Base-by-base conservation (phyloP, 2,113 vertebrate genomes). In the Lepisosteus osseus region DNA sequence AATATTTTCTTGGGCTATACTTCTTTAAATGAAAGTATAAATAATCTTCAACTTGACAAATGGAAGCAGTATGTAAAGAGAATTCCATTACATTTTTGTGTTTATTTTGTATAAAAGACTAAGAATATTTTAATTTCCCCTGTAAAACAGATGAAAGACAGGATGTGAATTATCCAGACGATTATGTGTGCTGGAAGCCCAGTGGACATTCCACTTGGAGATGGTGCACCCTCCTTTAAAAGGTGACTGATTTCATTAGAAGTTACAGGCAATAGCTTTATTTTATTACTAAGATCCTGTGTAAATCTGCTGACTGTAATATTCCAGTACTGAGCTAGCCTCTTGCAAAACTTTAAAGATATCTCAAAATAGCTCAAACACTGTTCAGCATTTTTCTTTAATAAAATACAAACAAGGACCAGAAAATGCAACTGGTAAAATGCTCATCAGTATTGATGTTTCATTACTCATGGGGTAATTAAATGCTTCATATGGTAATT, bases 101-200 rank as follows among this genome's bases (percentile, higher is more conserved):
- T 76, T 76, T 73, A 72, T 77, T 77, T 77, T 77, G 63, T 77
- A 9, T 14, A 74, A 61, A 75, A 56, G 69, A 66, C 72, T 80
- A 74, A 78, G 75, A 80, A 72, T 78, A 70, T 73, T 81, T 81
- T 78, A 77, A 74, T 78, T 80, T 77, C 65, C 64, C 65, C 42
- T 57, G 17, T 81, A 78, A 79, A 76, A 67, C 59, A 69, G 64
- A 79, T 64, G 69, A 73, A 74, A 71, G 76, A 78, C 51, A 77
- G 67, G 76, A 80, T 78, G 74, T 77, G 73, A 78, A 77, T 77
- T 75, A 73, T 74, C 68, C 70, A 78, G 73, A 76, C 62, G 71
- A 79, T 80, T 78, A 80, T 68, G 62, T 72, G 71, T 61, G 1
- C 44, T 73, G 76, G 75, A 76, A 13, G 15, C 51, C 15, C 55